Conservation (phyloP, 2,888 invertebrate species). For the Cephus rjabovi region DNA sequence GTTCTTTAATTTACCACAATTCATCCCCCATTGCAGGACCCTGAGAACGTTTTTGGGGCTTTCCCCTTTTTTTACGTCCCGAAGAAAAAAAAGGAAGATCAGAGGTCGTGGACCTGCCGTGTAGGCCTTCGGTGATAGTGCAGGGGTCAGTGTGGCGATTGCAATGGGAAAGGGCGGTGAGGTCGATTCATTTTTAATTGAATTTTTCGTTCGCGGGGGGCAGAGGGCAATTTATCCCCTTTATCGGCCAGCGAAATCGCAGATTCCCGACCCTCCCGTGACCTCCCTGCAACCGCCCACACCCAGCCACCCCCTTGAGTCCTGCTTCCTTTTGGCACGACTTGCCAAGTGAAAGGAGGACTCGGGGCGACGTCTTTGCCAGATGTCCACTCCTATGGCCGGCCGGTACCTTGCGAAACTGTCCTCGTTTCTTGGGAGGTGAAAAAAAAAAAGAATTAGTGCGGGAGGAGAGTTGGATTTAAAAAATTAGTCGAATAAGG, state of each 20-base stretch:
- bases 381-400: slow-evolving; percentile 12
- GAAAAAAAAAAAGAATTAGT: slow-evolving; percentile 9
- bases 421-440: slow-evolving; percentile 2
- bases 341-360: not conserved
- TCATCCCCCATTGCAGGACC: not conserved
- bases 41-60: not conserved
- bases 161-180: not conserved
- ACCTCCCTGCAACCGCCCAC: not conserved
- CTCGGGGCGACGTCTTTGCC: slow-evolving; percentile 9
- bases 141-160: not conserved
- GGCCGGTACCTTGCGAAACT: not conserved
- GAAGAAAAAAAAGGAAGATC: not conserved
- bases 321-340: not conserved
- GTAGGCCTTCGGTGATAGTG: not conserved
- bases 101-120: not conserved
- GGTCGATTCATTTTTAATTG: slow-evolving; percentile 43
- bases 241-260: slow-evolving; percentile 35
- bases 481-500: not conserved
- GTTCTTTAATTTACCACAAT: not conserved
- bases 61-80: not conserved
- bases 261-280: slow-evolving; percentile 13
- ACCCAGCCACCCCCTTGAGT: not conserved
- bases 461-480: not conserved
- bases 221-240: slow-evolving; percentile 41
- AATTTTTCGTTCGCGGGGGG: slow-evolving; percentile 42